Conservation (phyloP, 2,888 invertebrate genomes). For the Epirrhoe alternata region DNA sequence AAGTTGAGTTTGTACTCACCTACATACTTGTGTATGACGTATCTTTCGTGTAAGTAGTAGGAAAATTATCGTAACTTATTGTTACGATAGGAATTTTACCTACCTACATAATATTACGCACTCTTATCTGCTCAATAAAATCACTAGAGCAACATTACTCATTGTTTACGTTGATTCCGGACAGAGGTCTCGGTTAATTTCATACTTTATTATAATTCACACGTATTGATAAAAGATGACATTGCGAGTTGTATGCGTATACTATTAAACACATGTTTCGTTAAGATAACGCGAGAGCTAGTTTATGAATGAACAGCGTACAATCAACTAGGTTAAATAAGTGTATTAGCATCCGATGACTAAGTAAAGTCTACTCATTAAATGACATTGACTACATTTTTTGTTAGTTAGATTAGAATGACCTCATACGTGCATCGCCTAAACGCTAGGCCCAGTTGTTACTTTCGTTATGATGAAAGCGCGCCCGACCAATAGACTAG, state of each 20-base stretch:
- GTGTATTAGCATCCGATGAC: background rate
- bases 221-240: conserved; percentile 28
- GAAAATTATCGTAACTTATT: conserved; percentile 24
- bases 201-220: conserved; percentile 17
- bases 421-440: conserved; percentile 49
- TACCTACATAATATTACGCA: conserved; percentile 43
- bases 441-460: conserved; percentile 47
- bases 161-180: conserved; percentile 42
- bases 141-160: conserved; percentile 35
- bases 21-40: background rate
- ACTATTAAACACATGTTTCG: conserved; percentile 12
- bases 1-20: background rate
- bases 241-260: conserved; percentile 27
- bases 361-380: conserved; percentile 14
- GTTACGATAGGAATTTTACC: conserved; percentile 45
- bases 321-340: conserved; percentile 9
- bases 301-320: conserved; percentile 31
- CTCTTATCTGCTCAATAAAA: conserved; percentile 46
- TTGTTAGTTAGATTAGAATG: conserved; percentile 42
- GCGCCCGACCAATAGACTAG: conserved; percentile 65
- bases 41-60: conserved; percentile 1
- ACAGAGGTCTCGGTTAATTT: conserved; percentile 26
- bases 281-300: conserved; percentile 28
- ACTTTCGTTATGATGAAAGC: conserved; percentile 54
- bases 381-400: conserved; percentile 41